Evolutionary conservation across 2,888 invertebrate genomes (phyloP), one percentile per base, ranked within the genome.

Genomic region (Lasioglossum oenotherae): DNA sequence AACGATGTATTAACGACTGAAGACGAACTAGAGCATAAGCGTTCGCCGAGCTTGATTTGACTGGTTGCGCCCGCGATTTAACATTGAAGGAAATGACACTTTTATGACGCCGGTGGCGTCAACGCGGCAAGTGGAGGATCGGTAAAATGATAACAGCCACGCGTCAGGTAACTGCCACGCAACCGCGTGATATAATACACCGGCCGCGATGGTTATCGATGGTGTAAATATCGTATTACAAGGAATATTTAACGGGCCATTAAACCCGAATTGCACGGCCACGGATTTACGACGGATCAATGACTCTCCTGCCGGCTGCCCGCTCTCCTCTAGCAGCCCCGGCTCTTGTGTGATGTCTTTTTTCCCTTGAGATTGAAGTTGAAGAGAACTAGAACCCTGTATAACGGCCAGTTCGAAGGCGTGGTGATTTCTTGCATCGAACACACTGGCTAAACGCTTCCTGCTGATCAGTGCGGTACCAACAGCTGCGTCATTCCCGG

Each of bases 401-500:
- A 10, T n/a, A 78, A 74, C 27, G 31, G 19, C 44, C n/a, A 41
- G 53, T 53, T 41, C 46, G 64, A 83, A 67, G 80, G 86, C 81
- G 84, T 84, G 83, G 81, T 78, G 75, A 84, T 86, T 76, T 84
- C 80, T 46, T 76, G 75, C 75, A 76, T 57, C 76, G 81, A 82
- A 27, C 27, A 84, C 81, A 80, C 74, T 57, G 67, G 80, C 83
- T 80, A 88, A 89, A 84, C 80, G 80, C 81, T 82, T 81, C 73
- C 78, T 74, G 80, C 82, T 82, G 90, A 89, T 89, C 89, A 78
- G 81, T 69, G 72, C 60, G 60, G 83, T 69, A 75, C 81, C 78
- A 87, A 89, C 90, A 79, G 89, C 84, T 8, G 78, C 82, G 83
- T 87, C 84, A 85, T 88, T 82, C 78, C 82, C 80, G 75, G 74